These are phyloP conservation scores for Protobothrops flavoviridis DNA, from an alignment of 2,113 vertebrate genomes.

Conservation along the genomic window DNA sequence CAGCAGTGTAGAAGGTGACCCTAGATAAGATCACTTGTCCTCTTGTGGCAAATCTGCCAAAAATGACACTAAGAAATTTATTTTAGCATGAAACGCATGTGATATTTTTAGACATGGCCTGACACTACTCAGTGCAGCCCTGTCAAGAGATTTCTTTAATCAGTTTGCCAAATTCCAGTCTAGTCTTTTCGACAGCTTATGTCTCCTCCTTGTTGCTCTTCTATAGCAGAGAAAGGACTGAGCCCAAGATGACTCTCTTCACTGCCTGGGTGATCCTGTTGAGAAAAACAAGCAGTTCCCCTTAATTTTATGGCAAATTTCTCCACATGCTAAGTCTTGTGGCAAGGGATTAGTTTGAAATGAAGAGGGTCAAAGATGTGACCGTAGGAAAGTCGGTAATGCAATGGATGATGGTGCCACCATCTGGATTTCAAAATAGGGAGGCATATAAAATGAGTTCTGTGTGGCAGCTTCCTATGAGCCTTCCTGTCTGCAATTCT, in stretches of 20 bases:
- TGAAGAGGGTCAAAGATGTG: too few species aligned
- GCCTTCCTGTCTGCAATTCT: too few species aligned
- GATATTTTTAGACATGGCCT: slow-evolving; percentile 25
- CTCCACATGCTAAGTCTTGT: neutral
- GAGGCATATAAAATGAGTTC: neutral
- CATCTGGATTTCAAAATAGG: neutral
- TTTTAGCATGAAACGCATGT: neutral
- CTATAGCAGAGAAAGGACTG: neutral
- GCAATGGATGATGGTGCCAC: neutral
- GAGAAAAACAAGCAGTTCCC: neutral
- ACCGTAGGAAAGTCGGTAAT: too few species aligned
- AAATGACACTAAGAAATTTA: slow-evolving; percentile 11
- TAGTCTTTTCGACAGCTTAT: neutral
- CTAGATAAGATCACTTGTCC: slow-evolving; percentile 6
- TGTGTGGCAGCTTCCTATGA: neutral
- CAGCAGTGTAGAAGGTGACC: neutral
- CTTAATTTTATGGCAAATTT: neutral
- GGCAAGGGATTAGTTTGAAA: neutral
- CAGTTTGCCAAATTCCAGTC: neutral
- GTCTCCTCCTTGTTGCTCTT: neutral
- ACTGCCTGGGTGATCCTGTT: neutral
- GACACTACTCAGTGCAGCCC: neutral
- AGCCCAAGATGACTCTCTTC: neutral
- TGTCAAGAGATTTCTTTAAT: neutral
- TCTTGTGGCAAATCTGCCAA: slow-evolving; percentile 8